These are phyloP conservation scores for Podiceps cristatus DNA, from an alignment of 2,113 vertebrate species.

Conservation along the genomic window DNA sequence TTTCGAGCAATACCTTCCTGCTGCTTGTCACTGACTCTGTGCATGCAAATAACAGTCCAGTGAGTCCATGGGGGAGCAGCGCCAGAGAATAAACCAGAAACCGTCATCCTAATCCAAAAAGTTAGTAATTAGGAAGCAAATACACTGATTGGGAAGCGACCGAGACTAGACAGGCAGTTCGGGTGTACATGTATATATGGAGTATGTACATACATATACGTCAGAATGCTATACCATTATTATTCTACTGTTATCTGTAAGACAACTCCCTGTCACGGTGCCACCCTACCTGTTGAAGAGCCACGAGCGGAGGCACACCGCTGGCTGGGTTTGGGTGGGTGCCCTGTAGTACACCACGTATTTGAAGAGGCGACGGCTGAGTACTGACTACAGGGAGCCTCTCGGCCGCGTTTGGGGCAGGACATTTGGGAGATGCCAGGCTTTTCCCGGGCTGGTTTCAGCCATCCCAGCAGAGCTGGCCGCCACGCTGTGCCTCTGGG, in stretches of 20 bases:
- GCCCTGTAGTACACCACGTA: fast-evolving
- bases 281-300: background rate
- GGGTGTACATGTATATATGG: background rate
- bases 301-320: fast-evolving
- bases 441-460: background rate
- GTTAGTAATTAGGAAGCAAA: background rate
- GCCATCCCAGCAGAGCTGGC: background rate
- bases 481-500: fast-evolving
- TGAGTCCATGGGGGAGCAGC: background rate
- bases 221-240: background rate
- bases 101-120: background rate
- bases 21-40: background rate
- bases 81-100: background rate
- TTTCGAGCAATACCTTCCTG: background rate
- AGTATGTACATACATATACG: too few species aligned
- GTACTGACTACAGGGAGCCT: background rate
- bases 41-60: background rate
- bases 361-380: background rate
- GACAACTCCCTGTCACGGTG: background rate
- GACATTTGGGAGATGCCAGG: background rate
- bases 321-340: background rate
- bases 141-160: background rate
- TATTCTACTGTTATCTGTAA: fast-evolving
- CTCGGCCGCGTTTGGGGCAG: background rate
- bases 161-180: background rate